Base-by-base conservation (phyloP, 2,113 vertebrate genomes). In the Heterotis niloticus region DNA sequence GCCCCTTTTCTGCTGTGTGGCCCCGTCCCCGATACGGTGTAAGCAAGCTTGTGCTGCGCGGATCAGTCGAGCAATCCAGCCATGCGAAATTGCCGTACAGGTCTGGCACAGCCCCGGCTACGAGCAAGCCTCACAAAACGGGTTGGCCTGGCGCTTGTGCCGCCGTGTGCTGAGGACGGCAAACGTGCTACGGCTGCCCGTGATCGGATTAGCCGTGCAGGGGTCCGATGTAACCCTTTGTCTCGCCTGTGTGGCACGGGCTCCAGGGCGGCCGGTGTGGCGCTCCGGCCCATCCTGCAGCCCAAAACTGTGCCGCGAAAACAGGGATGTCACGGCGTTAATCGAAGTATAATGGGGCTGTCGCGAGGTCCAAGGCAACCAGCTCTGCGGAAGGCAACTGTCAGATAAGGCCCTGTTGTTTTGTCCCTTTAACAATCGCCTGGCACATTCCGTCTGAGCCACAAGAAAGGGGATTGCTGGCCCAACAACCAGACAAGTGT, bases 161-260 rank as follows among this genome's bases (percentile, higher is more conserved):
- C 86, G 88, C 88, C 91, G 83, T 92, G 91, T 89, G 91, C 92
- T 87, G 87, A 91, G 92, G 91, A 93, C 91, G 92, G 90, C 89
- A 86, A 89, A 89, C 85, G 88, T 88, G 90, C 89, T 90, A 90
- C 91, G 90, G 88, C 84, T 88, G 89, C 86, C 90, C 90, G 83
- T 91, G 90, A 92, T 92, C 89, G 91, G 92, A 93, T 93, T 93
- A 93, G 85, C 91, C 82, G 84, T 88, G 91, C 86, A 84, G 87
- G 89, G 85, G 91, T 89, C 91, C 92, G 91, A 93, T 92, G 92
- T 91, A 93, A 93, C 91, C 91, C 91, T 93, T 91, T 91, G 91
- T 92, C 85, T 91, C 81, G 90, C 88, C 90, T 89, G 90, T 91
- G 90, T 90, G 90, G 86, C 86, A 88, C 84, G 89, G 24, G 89